phyloP scores from a whole-genome alignment of 2,113 vertebrate species.

The Pipra filicauda region DNA sequence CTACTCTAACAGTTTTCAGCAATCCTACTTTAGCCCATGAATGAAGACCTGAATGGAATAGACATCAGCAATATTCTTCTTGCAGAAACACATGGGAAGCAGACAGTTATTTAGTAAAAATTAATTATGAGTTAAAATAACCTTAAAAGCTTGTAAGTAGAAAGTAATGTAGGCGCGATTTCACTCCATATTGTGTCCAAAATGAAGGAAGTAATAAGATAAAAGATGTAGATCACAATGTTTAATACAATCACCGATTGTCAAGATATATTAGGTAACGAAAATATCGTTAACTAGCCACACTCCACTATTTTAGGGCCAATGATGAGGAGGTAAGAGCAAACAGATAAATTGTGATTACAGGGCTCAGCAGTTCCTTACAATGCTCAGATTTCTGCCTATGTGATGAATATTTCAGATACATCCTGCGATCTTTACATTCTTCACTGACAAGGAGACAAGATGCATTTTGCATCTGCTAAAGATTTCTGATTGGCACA shows the following conservation, averaged over 20 bases:
- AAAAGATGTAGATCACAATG: neutral
- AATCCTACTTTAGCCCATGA: neutral
- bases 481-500: constrained; percentile 72
- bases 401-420: constrained; percentile 74
- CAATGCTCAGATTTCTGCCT: constrained; percentile 43
- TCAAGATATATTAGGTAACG: neutral
- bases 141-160: neutral
- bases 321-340: neutral
- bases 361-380: constrained; percentile 40
- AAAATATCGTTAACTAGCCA: neutral
- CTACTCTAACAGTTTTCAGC: neutral
- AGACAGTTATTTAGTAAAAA: neutral
- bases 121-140: neutral
- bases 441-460: constrained; percentile 73
- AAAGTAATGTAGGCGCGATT: neutral
- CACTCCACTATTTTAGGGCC: neutral
- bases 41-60: neutral
- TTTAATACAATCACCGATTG: neutral
- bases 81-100: neutral
- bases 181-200: neutral
- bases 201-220: neutral
- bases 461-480: constrained; percentile 71
- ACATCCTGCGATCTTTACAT: constrained; percentile 61
- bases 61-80: neutral
- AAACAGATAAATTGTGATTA: neutral